Evolutionary conservation across 2,888 invertebrate genomes (phyloP), one percentile per base, ranked within the genome.

Genomic region (Epirrita christyi): DNA sequence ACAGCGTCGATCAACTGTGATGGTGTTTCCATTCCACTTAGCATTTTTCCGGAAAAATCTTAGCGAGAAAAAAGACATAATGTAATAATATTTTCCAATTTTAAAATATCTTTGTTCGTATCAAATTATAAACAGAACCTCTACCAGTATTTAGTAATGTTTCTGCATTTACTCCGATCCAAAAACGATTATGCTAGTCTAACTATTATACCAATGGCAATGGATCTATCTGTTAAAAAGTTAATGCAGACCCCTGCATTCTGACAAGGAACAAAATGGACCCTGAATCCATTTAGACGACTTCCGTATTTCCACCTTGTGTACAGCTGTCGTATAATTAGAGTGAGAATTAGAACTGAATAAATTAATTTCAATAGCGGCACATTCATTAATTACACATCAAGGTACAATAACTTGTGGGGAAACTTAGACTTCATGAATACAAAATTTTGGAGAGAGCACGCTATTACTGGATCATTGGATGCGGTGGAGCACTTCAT

Each of bases 371-470:
- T 32, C 32, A 32, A 29, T 8, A 7, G n/a, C 28, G 5, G 5
- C n/a, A n/a, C n/a, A n/a, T 9, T 0, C 36, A 0, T 36, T 36
- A 4, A 36, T 36, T 29, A 29, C 28, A 29, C 7, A 32, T 13
- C 38, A 38, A 14, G 3, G 38, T 14, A 38, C 38, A 38, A 38
- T 14, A 37, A 38, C 45, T 38, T 13, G 38, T 7, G 38, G 8
- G 14, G 38, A 59, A 72, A 72, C 59, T 70, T 72, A 49, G 27
- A 56, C 69, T 59, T 67, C 63, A 78, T 82, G 78, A 82, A 83
- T 78, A 78, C 72, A 71, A 74, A 71, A 76, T 73, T 80, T 82
- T 74, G 69, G 72, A 66, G 63, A 69, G 72, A 78, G 73, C 76
- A 70, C 58, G 73, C 75, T 79, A 80, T 81, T 81, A 77, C 72